These are phyloP conservation scores for Magallana ariakensis DNA, from an alignment of 1,140 invertebrate species.

Conservation along the genomic window DNA sequence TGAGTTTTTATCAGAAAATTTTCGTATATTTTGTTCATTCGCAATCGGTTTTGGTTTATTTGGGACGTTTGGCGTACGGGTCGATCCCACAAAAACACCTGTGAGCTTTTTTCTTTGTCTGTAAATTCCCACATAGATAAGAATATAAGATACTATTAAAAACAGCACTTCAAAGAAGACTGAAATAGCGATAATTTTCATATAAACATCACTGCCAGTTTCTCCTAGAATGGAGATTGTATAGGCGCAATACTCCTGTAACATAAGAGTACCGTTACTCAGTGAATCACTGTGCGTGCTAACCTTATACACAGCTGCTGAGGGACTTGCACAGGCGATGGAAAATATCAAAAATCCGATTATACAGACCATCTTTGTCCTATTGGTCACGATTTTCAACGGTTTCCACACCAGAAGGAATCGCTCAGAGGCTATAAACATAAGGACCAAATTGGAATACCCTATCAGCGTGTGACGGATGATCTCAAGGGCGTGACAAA, in stretches of 20 bases:
- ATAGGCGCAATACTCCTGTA: neutral
- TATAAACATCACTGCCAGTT: neutral
- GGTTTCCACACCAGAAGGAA: constrained; percentile 10
- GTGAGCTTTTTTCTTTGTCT: neutral
- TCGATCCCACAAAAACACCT: neutral
- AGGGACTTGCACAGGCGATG: neutral
- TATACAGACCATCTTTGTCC: neutral
- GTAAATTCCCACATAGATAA: neutral
- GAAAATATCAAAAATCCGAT: neutral
- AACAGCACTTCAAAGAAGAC: neutral
- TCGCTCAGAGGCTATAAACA: neutral
- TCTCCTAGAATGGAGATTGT: neutral
- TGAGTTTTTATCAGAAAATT: no score
- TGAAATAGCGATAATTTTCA: neutral
- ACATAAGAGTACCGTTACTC: neutral
- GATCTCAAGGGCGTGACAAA: neutral
- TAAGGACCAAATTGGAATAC: neutral
- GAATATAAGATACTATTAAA: constrained; percentile 3
- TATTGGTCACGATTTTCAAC: neutral
- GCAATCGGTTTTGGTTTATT: neutral
- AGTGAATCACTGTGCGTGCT: neutral
- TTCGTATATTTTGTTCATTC: neutral
- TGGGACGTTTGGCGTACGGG: no score
- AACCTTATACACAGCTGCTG: neutral
- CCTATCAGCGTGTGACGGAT: neutral